These are phyloP conservation scores for Stenurella melanura DNA, from an alignment of 2,888 invertebrate species.

Conservation along the genomic window DNA sequence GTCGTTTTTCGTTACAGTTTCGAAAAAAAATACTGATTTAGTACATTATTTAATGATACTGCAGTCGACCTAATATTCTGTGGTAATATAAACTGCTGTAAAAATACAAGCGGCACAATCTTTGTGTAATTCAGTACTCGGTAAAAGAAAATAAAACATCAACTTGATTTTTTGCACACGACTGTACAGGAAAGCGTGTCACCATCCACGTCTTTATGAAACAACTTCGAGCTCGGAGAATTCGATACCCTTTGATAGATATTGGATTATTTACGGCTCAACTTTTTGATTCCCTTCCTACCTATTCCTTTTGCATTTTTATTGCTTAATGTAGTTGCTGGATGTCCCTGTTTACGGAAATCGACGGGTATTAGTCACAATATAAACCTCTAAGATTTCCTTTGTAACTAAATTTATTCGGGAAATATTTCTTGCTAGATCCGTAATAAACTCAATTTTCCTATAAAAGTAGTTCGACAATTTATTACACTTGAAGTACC, in stretches of 20 bases:
- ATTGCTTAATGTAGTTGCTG: slow-evolving; percentile 16
- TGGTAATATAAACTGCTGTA: too few relatives aligned
- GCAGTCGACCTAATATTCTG: too few relatives aligned
- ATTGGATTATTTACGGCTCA: slow-evolving; percentile 19
- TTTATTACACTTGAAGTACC: neutral
- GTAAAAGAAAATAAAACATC: neutral
- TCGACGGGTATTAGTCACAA: slow-evolving; percentile 21
- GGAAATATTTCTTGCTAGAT: slow-evolving; percentile 11
- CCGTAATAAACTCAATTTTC: neutral
- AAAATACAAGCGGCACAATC: too few relatives aligned
- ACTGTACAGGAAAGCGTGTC: slow-evolving; percentile 7
- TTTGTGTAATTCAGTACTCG: too few relatives aligned
- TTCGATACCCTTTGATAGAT: neutral
- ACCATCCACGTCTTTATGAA: neutral
- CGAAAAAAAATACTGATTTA: too few relatives aligned
- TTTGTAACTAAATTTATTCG: slow-evolving; percentile 21
- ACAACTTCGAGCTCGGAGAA: neutral
- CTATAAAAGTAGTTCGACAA: neutral
- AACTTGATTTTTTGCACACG: neutral
- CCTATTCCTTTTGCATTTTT: slow-evolving; percentile 19
- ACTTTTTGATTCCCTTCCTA: slow-evolving; percentile 8
- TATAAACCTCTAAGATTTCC: slow-evolving; percentile 26
- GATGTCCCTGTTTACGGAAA: slow-evolving; percentile 28
- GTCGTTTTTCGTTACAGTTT: too few relatives aligned
- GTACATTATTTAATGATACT: too few relatives aligned